These are phyloP conservation scores for Cheilosia soror DNA, from an alignment of 2,888 invertebrate genomes.

Conservation along the genomic window DNA sequence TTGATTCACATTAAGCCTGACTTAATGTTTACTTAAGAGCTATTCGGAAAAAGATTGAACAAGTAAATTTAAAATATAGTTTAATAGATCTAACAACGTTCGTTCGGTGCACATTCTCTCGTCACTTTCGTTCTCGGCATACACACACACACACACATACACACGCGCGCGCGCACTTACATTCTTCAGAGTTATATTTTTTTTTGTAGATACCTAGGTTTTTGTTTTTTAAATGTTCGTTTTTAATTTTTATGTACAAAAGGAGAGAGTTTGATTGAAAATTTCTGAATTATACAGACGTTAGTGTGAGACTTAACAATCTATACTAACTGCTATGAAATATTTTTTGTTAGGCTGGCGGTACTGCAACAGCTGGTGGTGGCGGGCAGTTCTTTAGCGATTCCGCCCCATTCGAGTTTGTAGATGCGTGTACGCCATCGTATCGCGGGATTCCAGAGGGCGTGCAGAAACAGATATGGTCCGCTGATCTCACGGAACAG, in stretches of 20 bases:
- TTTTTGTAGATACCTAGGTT: not conserved
- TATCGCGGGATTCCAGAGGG: slow-evolving; percentile 94
- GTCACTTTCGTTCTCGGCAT: not conserved
- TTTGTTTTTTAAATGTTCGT: not conserved
- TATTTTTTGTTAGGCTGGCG: slow-evolving; percentile 81
- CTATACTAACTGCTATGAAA: slow-evolving; percentile 63
- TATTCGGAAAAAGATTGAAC: slow-evolving; percentile 14
- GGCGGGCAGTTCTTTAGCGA: slow-evolving; percentile 94
- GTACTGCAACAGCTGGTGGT: slow-evolving; percentile 81
- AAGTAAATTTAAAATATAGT: not conserved
- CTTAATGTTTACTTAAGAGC: slow-evolving; percentile 7
- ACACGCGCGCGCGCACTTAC: too few species aligned
- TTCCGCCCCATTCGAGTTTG: slow-evolving; percentile 97
- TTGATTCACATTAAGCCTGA: slow-evolving; percentile 1
- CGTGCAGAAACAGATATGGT: slow-evolving; percentile 94
- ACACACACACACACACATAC: not conserved
- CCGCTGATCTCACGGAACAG: slow-evolving; percentile 95
- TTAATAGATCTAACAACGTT: not conserved
- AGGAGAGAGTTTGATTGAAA: not conserved
- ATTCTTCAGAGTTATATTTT: not conserved
- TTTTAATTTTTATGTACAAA: slow-evolving; percentile 18
- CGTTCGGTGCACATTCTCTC: not conserved
- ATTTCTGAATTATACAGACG: slow-evolving; percentile 2
- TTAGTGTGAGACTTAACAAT: not conserved
- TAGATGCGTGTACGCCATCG: slow-evolving; percentile 97